phyloP scores from a whole-genome alignment of 2,888 invertebrate genomes.

The Conchocele bisecta region DNA sequence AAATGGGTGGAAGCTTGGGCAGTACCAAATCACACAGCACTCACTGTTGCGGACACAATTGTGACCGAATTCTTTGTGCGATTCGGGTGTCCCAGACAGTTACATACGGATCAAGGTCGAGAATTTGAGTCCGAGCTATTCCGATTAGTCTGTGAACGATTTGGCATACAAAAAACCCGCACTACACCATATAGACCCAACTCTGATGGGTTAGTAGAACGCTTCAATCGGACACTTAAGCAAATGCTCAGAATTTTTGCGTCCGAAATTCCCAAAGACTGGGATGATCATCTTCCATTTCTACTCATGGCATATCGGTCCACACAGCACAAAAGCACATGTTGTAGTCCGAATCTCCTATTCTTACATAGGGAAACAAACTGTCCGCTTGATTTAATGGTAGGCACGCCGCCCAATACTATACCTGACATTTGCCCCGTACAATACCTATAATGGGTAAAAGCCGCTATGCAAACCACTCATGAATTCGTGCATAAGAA shows the following conservation, averaged over 20 bases:
- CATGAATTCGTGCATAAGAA: slow-evolving; percentile 7
- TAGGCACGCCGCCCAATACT: slow-evolving; percentile 19
- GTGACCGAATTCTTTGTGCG: slow-evolving; percentile 48
- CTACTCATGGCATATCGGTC: slow-evolving; percentile 48
- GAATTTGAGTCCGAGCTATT: slow-evolving; percentile 58
- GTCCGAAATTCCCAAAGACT: slow-evolving; percentile 39
- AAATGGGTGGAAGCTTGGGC: slow-evolving; percentile 50
- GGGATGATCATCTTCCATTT: slow-evolving; percentile 56
- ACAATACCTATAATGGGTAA: slow-evolving; percentile 37
- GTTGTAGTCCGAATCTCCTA: slow-evolving; percentile 40
- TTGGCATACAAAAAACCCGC: slow-evolving; percentile 53
- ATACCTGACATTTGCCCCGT: slow-evolving; percentile 4
- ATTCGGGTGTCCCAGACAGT: slow-evolving; percentile 42
- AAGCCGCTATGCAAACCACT: background rate
- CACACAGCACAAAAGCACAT: slow-evolving; percentile 42
- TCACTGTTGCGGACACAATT: slow-evolving; percentile 53
- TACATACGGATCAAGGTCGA: slow-evolving; percentile 59
- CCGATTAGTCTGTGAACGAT: slow-evolving; percentile 31
- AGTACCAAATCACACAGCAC: slow-evolving; percentile 41
- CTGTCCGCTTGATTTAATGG: slow-evolving; percentile 53
- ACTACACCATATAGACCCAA: slow-evolving; percentile 55
- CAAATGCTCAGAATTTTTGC: slow-evolving; percentile 41
- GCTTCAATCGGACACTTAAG: slow-evolving; percentile 50
- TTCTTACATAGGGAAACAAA: slow-evolving; percentile 49
- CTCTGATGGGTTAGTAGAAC: slow-evolving; percentile 55